These are phyloP conservation scores for Oxyura jamaicensis DNA, from an alignment of 2,113 vertebrate genomes.

Conservation along the genomic window DNA sequence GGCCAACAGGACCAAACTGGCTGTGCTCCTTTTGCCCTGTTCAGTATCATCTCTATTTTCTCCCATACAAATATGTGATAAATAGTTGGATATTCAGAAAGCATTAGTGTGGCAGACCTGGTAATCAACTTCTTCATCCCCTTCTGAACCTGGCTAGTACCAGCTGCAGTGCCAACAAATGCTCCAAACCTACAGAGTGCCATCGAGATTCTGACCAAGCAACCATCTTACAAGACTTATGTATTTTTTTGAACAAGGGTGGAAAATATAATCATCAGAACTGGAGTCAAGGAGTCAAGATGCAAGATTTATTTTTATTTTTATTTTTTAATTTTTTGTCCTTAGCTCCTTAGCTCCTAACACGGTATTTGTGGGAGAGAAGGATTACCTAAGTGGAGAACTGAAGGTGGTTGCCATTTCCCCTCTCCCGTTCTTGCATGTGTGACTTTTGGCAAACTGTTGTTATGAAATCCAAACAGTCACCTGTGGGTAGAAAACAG, in stretches of 20 bases:
- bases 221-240: neutral
- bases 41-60: neutral
- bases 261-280: neutral
- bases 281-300: neutral
- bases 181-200: neutral
- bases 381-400: neutral
- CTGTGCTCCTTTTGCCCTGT: neutral
- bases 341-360: neutral
- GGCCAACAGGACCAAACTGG: neutral
- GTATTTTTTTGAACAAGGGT: neutral
- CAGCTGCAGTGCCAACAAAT: neutral
- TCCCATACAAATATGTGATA: neutral
- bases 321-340: too few relatives aligned
- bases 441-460: conserved; percentile 15
- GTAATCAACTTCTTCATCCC: neutral
- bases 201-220: rapidly evolving
- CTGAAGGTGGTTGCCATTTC: conserved; percentile 10
- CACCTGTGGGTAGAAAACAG: neutral
- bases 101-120: neutral
- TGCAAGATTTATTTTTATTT: neutral
- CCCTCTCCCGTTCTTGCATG: neutral
- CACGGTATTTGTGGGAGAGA: neutral
- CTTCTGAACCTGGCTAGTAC: neutral
- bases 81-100: neutral
- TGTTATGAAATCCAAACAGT: neutral